phyloP scores from a whole-genome alignment of 2,113 vertebrate species.

The Paracanthobrama guichenoti region DNA sequence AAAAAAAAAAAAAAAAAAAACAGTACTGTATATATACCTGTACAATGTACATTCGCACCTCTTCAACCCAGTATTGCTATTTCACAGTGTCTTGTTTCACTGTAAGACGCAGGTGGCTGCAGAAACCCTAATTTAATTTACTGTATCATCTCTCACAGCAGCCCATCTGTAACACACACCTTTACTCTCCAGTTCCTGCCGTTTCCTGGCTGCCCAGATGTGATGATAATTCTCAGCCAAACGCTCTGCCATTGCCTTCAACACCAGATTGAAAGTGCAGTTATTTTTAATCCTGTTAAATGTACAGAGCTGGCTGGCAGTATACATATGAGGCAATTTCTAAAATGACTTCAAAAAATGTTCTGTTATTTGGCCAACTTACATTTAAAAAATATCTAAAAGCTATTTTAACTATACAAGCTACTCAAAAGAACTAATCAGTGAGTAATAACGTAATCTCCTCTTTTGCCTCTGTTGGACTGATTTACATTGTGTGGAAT shows the following conservation, averaged over 20 bases:
- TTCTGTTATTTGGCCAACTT: neutral
- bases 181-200: conserved; percentile 87
- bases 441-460: neutral
- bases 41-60: neutral
- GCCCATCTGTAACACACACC: conserved; percentile 69
- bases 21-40: neutral
- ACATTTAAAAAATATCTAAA: neutral
- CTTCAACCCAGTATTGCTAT: neutral
- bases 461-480: neutral
- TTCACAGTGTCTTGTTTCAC: neutral
- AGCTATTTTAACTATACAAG: neutral
- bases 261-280: neutral
- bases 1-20: too few relatives aligned
- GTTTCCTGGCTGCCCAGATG: conserved; percentile 92
- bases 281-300: conserved; percentile 1
- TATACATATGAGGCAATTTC: neutral
- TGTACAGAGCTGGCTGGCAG: neutral
- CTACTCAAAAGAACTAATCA: neutral
- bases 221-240: conserved; percentile 97
- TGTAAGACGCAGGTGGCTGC: conserved; percentile 25
- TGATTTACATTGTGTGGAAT: neutral
- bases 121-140: conserved; percentile 11
- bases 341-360: neutral
- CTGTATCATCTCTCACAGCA: conserved; percentile 6
- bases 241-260: conserved; percentile 91